Conservation (phyloP, 2,113 vertebrate genomes). For the Pelobates fuscus region DNA sequence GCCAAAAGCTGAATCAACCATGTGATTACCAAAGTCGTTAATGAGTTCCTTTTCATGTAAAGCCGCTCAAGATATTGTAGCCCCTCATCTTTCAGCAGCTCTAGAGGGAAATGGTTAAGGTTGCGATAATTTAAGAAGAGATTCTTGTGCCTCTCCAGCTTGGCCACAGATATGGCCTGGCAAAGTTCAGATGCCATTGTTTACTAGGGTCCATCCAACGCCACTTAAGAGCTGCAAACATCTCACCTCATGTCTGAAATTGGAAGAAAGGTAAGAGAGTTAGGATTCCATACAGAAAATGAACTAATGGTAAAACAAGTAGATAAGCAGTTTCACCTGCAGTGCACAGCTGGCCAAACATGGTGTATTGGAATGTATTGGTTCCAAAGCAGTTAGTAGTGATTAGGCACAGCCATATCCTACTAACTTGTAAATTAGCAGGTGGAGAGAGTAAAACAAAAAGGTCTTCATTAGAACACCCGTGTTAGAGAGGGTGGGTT, state of each 20-base stretch:
- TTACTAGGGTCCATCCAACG: constrained; percentile 54
- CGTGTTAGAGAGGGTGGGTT: no score
- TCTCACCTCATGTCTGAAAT: constrained; percentile 65
- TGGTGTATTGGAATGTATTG: no score
- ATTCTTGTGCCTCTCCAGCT: constrained; percentile 93
- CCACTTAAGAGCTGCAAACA: constrained; percentile 13
- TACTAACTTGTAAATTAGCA: no score
- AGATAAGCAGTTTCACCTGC: no score
- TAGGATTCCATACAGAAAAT: not conserved
- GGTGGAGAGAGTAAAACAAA: no score
- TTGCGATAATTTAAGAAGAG: constrained; percentile 94
- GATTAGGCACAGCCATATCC: no score
- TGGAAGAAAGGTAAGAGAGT: not conserved
- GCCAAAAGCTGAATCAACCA: no score
- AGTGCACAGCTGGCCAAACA: no score
- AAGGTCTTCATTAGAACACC: no score
- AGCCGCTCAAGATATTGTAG: constrained; percentile 92
- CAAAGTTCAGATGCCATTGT: constrained; percentile 91
- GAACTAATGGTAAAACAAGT: no score
- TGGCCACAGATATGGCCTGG: constrained; percentile 88
- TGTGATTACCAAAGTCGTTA: constrained; percentile 89
- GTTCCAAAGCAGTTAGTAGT: no score
- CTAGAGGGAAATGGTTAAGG: constrained; percentile 85
- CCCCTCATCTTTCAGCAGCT: constrained; percentile 89
- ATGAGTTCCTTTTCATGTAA: constrained; percentile 96